A percentile compares a stretch with the other conserved stretches of the same genome.
Conservation (phyloP, 2,888 invertebrate genomes). For the Scaptomyza reducta region DNA sequence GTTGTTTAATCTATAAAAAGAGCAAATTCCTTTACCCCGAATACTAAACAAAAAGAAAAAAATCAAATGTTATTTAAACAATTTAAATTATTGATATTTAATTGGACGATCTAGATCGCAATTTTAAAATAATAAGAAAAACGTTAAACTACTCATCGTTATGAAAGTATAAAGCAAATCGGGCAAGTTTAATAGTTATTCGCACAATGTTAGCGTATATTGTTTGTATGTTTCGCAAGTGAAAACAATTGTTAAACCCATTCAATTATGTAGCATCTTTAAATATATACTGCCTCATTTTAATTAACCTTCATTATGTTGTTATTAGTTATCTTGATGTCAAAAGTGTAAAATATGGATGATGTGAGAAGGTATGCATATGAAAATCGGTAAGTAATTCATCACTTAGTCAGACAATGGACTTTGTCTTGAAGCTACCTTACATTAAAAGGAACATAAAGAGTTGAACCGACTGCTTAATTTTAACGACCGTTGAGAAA, state of each 20-base stretch:
- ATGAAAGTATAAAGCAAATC: slow-evolving; percentile 22
- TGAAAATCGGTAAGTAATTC: neutral
- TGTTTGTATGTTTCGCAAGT: slow-evolving; percentile 30
- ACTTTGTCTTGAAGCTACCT: too few species aligned
- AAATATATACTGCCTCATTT: slow-evolving; percentile 40
- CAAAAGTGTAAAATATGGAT: neutral
- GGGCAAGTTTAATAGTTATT: slow-evolving; percentile 15
- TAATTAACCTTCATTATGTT: slow-evolving; percentile 5
- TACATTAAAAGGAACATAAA: too few species aligned
- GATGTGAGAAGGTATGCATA: neutral
- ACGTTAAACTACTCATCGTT: slow-evolving; percentile 6
- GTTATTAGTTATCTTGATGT: neutral
- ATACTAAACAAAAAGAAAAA: slow-evolving; percentile 31
- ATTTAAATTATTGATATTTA: slow-evolving; percentile 49
- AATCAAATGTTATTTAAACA: slow-evolving; percentile 49
- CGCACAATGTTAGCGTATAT: slow-evolving; percentile 13
- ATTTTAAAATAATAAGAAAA: slow-evolving; percentile 7
- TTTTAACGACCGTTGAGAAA: neutral
- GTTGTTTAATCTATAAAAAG: slow-evolving; percentile 74
- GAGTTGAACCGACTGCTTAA: too few species aligned
- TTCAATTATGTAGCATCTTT: slow-evolving; percentile 28
- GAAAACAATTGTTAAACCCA: slow-evolving; percentile 6
- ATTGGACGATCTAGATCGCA: slow-evolving; percentile 23
- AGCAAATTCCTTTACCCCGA: slow-evolving; percentile 32
- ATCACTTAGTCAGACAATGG: neutral